Evolutionary conservation across 2,888 invertebrate genomes (phyloP).

Genomic region (Actias luna): DNA sequence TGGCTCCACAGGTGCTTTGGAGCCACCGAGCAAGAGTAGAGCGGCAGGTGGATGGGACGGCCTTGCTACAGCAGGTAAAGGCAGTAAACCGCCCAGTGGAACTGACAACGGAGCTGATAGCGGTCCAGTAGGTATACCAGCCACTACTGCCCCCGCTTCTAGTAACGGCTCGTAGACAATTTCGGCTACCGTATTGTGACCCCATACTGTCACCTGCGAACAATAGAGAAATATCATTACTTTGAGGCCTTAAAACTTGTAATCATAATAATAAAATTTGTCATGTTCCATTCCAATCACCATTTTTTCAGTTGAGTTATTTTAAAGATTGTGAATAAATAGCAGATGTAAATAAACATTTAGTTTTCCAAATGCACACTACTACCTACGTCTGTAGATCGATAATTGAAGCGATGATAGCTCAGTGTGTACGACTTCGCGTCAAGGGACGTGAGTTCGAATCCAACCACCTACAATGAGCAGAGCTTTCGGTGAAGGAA

Average conservation of each 20-base stretch:
- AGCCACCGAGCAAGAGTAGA: constrained; percentile 82
- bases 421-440: no score
- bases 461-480: no score
- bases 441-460: no score
- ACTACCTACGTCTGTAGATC: no score
- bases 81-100: constrained; percentile 54
- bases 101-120: constrained; percentile 57
- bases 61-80: constrained; percentile 48
- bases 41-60: constrained; percentile 62
- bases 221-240: constrained; percentile 23
- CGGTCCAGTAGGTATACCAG: constrained; percentile 67
- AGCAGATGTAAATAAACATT: no score
- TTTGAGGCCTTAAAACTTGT: not conserved
- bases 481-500: no score
- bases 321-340: no score
- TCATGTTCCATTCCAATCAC: not conserved
- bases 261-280: not conserved
- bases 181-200: constrained; percentile 71
- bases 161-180: constrained; percentile 69
- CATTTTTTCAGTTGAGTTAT: no score
- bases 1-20: constrained; percentile 83
- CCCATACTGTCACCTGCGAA: constrained; percentile 68
- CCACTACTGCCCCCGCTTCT: constrained; percentile 67
- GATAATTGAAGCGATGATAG: no score
- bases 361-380: no score